These are phyloP conservation scores for Hydropsyche tenuis DNA, from an alignment of 1,140 invertebrate genomes.

Conservation along the genomic window DNA sequence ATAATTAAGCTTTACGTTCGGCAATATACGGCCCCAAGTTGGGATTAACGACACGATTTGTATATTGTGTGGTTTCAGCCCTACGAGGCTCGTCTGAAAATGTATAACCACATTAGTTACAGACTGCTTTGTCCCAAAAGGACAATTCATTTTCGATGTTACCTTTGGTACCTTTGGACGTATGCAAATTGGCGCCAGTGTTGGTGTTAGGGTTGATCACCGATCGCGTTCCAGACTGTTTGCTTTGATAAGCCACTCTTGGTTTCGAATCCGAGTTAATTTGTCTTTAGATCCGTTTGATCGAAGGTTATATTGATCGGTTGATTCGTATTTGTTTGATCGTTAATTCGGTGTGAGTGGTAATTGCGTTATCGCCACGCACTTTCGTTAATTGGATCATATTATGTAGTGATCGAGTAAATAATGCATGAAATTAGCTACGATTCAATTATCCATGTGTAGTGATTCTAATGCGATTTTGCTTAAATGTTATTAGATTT, in stretches of 20 bases:
- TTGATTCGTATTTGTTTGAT: no score
- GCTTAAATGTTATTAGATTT: no score
- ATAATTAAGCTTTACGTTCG: neutral
- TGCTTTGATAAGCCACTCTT: conserved; percentile 12
- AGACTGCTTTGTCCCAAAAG: conserved; percentile 35
- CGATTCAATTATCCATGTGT: no score
- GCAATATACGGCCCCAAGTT: neutral
- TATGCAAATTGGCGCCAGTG: conserved; percentile 11
- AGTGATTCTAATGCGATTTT: no score
- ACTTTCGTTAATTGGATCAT: no score
- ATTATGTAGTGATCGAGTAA: no score
- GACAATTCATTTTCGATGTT: conserved; percentile 40
- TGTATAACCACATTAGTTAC: conserved; percentile 42
- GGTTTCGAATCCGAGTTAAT: no score
- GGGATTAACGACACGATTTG: conserved; percentile 44
- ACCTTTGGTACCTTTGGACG: neutral
- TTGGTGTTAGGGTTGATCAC: neutral
- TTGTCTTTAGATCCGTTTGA: no score
- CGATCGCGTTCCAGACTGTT: neutral
- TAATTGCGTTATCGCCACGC: no score
- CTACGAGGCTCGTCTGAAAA: neutral
- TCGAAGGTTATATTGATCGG: no score
- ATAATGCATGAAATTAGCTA: no score
- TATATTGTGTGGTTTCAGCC: conserved; percentile 31
- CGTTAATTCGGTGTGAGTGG: no score